Percentiles rank a stretch among this genome's conserved stretches.
phyloP scores from a whole-genome alignment of 2,888 invertebrate species.

The Oxyteleia sp. region DNA sequence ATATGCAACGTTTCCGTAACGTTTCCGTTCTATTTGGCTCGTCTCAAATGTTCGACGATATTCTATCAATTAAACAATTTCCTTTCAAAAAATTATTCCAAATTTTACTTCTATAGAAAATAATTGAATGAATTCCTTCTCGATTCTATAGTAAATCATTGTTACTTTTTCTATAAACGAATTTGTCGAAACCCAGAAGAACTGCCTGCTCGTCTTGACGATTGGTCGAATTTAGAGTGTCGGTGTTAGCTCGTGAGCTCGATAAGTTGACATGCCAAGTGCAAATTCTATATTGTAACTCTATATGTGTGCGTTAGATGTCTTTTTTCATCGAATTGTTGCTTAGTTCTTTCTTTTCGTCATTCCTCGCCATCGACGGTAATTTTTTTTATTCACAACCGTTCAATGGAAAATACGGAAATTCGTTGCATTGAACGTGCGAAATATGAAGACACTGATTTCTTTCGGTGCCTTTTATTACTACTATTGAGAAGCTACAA shows the following conservation, averaged over 20 bases:
- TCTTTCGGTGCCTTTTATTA: slow-evolving; percentile 55
- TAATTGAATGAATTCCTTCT: slow-evolving; percentile 17
- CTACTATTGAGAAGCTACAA: slow-evolving; percentile 11
- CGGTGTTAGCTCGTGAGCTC: slow-evolving; percentile 82
- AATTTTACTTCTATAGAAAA: slow-evolving; percentile 1
- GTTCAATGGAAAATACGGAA: slow-evolving; percentile 1
- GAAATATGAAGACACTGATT: slow-evolving; percentile 51
- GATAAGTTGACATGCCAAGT: slow-evolving; percentile 82
- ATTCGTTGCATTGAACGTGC: slow-evolving; percentile 50
- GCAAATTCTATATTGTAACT: slow-evolving; percentile 76
- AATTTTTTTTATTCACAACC: slow-evolving; percentile 59
- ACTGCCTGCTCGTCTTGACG: slow-evolving; percentile 56
- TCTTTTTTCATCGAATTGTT: slow-evolving; percentile 80
- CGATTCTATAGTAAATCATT: too few species aligned
- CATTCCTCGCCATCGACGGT: slow-evolving; percentile 81
- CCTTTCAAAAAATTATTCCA: neutral
- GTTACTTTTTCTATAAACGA: too few species aligned
- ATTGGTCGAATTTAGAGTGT: slow-evolving; percentile 76
- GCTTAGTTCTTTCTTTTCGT: slow-evolving; percentile 82
- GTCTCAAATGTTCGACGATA: neutral
- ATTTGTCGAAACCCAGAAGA: too few species aligned
- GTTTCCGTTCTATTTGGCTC: too few species aligned
- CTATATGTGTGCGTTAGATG: slow-evolving; percentile 81
- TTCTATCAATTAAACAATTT: slow-evolving; percentile 33
- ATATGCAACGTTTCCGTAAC: too few species aligned